Evolutionary conservation across 2,797 vertebrate species (phyloP), one percentile per base, ranked within the genome.

Genomic region (Pseudochaenichthys georgianus): DNA sequence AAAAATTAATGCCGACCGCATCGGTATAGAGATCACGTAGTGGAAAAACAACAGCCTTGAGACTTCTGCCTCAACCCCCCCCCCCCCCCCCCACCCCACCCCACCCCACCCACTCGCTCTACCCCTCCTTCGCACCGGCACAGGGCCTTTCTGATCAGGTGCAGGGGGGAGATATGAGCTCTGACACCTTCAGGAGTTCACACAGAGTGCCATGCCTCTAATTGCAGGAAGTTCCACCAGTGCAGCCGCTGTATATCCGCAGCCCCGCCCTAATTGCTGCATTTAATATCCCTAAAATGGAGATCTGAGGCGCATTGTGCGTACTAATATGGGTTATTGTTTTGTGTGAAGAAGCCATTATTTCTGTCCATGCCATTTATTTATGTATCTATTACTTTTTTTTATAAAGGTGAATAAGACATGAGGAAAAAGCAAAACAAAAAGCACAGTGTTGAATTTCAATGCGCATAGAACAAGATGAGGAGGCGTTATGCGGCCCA

Each of bases 11-110:
- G 93, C 72, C 66, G 80, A 91, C 87, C 70, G 82, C 93, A 96
- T 96, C 92, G 90, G 95, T 95, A 96, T 92, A 94, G 93, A 83
- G 93, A 94, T 94, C 94, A 95, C 95, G 94, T 95, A 95, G 92
- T 78, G 85, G 88, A 94, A 94, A 92, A 95, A 94, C 93, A 95
- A 93, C 91, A 93, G 94, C 91, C 93, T 93, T 88, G 93, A 94
- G 93, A 93, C 93, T 94, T 90, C 81, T 85, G 78, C 92, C 81
- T 88, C 85, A 77, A 64, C 87, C 74, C 76, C 68, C 81, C 60
- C 72, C 73, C 75, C 81, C n/a, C n/a, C n/a, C n/a, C n/a, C n/a
- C n/a, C n/a, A n/a, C 54, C 70, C 70, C 88, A 83, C 80, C 84
- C 72, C 71, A 21, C 21, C 23, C 2, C 0, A 28, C 23, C 73